Evolutionary conservation across 1,140 invertebrate species (phyloP), one percentile per base, ranked within the genome.

Genomic region (Pseudomyrmex concolor): DNA sequence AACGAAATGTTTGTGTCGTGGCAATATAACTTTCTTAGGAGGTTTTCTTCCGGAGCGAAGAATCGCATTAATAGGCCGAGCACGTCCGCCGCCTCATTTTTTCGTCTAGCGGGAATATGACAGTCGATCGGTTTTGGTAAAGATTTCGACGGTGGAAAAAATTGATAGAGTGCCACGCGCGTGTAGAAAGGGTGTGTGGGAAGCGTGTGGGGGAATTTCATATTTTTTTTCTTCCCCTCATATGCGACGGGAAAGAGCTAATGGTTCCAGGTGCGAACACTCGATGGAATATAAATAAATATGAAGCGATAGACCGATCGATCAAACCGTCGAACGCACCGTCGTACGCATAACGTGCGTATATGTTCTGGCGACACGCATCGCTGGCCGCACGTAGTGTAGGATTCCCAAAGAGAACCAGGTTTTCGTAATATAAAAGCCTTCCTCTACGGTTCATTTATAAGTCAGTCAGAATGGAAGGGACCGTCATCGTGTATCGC

Each of bases 261-360:
- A 86, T 86, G 85, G 89, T 74, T 78, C 83, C 90, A 91, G 89
- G 88, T 91, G 90, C 77, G 88, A 63, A 78, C 71, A 84, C 84
- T 89, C 84, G 86, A 89, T 86, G 78, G 85, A 85, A 89, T 90
- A 91, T 90, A 90, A 91, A 90, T 90, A 90, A 90, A 90, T 89
- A 90, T 64, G 85, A 55, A 57, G 63, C 80, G 86, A 87, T 87
- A 76, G 72, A 64, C 71, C 88, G 86, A 91, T 91, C 90, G 84
- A 91, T 91, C 90, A 90, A 89, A 84, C 82, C 83, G 89, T 90
- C 89, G 78, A 81, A 73, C 74, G 43, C 45, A 55, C 55, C 12
- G 34, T 34, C 34, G 34, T 34, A 34, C 60, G 45, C 34, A 64
- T 64, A 66, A 60, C 70, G 76, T 68, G 45, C 25, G 22, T 64